phyloP scores from a whole-genome alignment of 1,140 invertebrate genomes.

The Arion vulgaris region DNA sequence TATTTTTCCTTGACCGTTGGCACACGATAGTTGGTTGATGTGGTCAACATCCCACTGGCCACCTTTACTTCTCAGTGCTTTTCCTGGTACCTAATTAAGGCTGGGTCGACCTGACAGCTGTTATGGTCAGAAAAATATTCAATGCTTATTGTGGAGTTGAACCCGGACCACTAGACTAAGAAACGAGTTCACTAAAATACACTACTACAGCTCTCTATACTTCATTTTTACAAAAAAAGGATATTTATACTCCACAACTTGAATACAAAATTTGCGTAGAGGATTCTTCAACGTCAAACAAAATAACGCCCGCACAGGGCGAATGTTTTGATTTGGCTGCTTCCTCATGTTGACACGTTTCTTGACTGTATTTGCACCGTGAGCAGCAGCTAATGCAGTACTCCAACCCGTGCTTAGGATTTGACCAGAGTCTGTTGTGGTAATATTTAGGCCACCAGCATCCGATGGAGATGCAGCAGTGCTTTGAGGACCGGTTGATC shows the following conservation, averaged over 20 bases:
- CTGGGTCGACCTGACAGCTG: no score
- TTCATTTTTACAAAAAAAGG: no score
- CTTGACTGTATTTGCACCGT: slow-evolving; percentile 66
- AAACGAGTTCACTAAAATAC: no score
- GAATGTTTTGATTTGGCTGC: slow-evolving; percentile 72
- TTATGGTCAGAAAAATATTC: no score
- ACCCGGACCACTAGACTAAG: no score
- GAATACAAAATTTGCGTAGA: slow-evolving; percentile 93
- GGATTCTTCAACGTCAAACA: slow-evolving; percentile 96
- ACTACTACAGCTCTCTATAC: no score
- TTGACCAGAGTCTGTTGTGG: slow-evolving; percentile 49
- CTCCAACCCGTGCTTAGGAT: slow-evolving; percentile 70
- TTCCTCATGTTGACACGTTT: slow-evolving; percentile 73
- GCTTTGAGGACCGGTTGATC: slow-evolving; percentile 38
- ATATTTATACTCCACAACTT: slow-evolving; percentile 99
- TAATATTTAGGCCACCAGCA: slow-evolving; percentile 35
- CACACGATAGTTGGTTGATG: no score
- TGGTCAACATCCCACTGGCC: no score
- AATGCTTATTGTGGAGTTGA: no score
- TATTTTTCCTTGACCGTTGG: no score
- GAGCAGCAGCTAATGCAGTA: slow-evolving; percentile 84
- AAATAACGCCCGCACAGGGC: slow-evolving; percentile 91
- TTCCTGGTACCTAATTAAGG: no score
- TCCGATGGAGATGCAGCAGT: slow-evolving; percentile 22
- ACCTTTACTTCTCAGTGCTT: no score